Base-by-base conservation (phyloP, 2,888 invertebrate genomes). In the Oxycera nigricornis region DNA sequence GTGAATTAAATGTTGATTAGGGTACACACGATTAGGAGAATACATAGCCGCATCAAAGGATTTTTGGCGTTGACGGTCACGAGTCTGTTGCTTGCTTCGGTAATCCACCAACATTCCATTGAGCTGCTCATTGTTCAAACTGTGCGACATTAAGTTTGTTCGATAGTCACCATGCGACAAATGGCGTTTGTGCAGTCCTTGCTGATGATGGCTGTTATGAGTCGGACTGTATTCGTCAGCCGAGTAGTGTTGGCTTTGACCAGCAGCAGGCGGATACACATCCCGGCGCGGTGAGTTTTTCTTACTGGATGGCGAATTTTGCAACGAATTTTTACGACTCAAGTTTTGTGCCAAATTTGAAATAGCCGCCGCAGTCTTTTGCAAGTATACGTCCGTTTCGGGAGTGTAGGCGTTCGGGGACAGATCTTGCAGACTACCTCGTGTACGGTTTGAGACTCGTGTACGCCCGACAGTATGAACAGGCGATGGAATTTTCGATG, bases 401-500 rank as follows among this genome's bases (percentile, higher is more conserved):
- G 70, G 75, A 26, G 30, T 62, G 17, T 41, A 57, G 20, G 61
- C 70, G 20, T 70, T 46, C 1, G 76, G 77, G 20, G 77, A 78
- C 41, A 77, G 74, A 55, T 79, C 80, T 35, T 83, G 83, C 24
- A 83, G 65, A 55, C 82, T 81, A 1, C 82, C 80, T 17, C 84
- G 81, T 72, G 72, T 77, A 83, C 88, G 80, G 80, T 86, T 79
- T 84, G 84, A 79, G 84, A 86, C 81, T 72, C 86, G 82, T 72
- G 82, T 81, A 72, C 89, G 87, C 31, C 90, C 86, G 17, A 91
- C 81, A 0, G 90, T 89, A 79, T 91, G 91, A 77, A 93, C 88
- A 2, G 94, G 94, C 72, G 93, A 93, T 2, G 94, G 94, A 81
- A 94, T 93, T 84, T 93, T 93, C 1, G 91, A 89, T 17, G 91